Conservation (phyloP, 2,888 invertebrate genomes). For the Oligia fasciuncula region DNA sequence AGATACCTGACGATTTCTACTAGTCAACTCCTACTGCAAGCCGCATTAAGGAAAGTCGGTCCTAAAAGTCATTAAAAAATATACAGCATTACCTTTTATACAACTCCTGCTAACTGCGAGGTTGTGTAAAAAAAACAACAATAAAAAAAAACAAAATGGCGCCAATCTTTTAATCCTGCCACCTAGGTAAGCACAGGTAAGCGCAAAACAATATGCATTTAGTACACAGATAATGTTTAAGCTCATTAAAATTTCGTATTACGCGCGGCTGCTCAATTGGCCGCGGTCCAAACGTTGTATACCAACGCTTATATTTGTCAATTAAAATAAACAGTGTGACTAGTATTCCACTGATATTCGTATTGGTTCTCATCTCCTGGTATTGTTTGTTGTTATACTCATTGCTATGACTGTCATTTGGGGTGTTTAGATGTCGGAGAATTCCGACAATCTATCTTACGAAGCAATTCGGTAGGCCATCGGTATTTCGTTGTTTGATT, state of each 20-base stretch:
- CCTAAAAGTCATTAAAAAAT: neutral
- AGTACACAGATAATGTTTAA: slow-evolving; percentile 43
- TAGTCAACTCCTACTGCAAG: too few species aligned
- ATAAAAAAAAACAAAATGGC: neutral
- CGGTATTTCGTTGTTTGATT: neutral
- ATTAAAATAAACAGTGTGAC: slow-evolving; percentile 55
- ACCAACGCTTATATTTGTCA: slow-evolving; percentile 55
- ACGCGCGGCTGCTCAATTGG: slow-evolving; percentile 49
- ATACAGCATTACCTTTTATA: neutral
- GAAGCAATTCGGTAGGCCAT: neutral
- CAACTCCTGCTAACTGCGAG: neutral
- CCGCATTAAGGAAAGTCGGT: too few species aligned
- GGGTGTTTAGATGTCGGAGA: neutral
- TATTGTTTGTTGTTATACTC: slow-evolving; percentile 16
- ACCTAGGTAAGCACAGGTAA: slow-evolving; percentile 9
- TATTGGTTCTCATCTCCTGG: slow-evolving; percentile 27
- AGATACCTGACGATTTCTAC: too few species aligned
- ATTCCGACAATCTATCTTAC: neutral
- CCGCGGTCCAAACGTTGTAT: slow-evolving; percentile 48
- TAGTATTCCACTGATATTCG: slow-evolving; percentile 35
- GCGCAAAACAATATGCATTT: slow-evolving; percentile 46
- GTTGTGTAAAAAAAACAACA: neutral
- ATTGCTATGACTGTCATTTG: neutral
- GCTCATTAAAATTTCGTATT: slow-evolving; percentile 58
- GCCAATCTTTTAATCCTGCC: slow-evolving; percentile 11